Evolutionary conservation across 2,888 invertebrate species (phyloP).

Genomic region (Oligia latruncula): DNA sequence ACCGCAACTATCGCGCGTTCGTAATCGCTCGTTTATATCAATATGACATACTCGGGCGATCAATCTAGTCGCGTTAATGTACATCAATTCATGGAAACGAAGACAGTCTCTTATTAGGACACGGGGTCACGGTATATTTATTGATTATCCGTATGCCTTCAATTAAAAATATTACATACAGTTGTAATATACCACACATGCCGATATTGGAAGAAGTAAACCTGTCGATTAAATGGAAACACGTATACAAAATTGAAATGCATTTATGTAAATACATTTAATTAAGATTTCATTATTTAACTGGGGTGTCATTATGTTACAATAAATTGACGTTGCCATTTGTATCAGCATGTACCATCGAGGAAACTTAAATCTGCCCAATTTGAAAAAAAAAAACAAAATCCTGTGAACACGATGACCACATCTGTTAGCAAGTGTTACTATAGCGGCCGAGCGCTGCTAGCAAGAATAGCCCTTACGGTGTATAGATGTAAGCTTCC

Average conservation of each 20-base stretch:
- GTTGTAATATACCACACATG: slow-evolving; percentile 6
- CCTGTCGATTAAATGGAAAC: slow-evolving; percentile 1
- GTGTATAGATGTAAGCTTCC: too few relatives aligned
- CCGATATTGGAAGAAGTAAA: slow-evolving; percentile 9
- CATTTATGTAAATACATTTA: slow-evolving; percentile 7
- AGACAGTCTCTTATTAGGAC: neutral
- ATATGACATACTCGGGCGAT: neutral
- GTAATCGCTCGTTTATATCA: neutral
- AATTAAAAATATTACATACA: slow-evolving; percentile 10
- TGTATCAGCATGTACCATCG: neutral
- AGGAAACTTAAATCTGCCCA: too few relatives aligned
- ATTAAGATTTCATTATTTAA: neutral
- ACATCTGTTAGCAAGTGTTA: too few relatives aligned
- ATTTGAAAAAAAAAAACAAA: too few relatives aligned
- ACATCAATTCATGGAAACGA: slow-evolving; percentile 1
- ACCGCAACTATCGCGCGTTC: neutral
- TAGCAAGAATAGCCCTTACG: too few relatives aligned
- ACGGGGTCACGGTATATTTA: slow-evolving; percentile 9
- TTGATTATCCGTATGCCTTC: neutral
- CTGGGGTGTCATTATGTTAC: neutral
- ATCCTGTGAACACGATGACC: too few relatives aligned
- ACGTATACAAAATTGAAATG: neutral
- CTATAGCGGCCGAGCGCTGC: too few relatives aligned
- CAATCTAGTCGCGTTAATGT: neutral
- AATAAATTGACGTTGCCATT: slow-evolving; percentile 8